Evolutionary conservation across 2,113 vertebrate genomes (phyloP).

Genomic region (Chloroceryle aenea): DNA sequence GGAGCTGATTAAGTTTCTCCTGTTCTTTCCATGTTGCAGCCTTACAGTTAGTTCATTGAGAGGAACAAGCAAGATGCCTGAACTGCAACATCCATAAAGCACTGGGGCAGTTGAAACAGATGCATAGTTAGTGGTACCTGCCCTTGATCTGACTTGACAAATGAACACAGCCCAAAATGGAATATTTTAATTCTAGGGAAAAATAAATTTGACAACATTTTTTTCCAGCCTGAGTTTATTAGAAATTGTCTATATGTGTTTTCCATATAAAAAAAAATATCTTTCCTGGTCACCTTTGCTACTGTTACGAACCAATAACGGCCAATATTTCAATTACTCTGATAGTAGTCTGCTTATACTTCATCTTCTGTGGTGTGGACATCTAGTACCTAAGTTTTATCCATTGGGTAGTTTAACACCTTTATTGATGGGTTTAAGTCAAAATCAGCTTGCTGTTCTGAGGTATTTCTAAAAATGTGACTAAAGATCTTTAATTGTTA

Average conservation of each 20-base stretch:
- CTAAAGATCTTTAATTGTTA: background rate
- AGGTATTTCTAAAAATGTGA: background rate
- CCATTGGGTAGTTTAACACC: fast-evolving
- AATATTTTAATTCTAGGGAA: background rate
- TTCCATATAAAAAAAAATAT: background rate
- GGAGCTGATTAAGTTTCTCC: background rate
- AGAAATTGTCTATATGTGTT: background rate
- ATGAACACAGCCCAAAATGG: background rate
- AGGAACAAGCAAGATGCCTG: background rate
- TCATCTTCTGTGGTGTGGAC: background rate
- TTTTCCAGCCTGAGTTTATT: background rate
- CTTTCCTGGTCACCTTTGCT: background rate
- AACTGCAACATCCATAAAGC: background rate
- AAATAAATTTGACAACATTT: background rate
- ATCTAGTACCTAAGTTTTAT: background rate
- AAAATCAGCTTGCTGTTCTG: background rate
- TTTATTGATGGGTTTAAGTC: background rate
- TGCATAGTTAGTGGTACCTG: background rate
- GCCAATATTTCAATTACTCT: background rate
- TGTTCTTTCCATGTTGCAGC: background rate
- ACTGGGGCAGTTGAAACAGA: background rate
- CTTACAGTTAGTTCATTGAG: fast-evolving
- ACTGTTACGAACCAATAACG: background rate
- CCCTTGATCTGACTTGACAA: background rate
- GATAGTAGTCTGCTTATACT: background rate